phyloP scores from a whole-genome alignment of 2,113 vertebrate genomes.

The Burhinus bistriatus region DNA sequence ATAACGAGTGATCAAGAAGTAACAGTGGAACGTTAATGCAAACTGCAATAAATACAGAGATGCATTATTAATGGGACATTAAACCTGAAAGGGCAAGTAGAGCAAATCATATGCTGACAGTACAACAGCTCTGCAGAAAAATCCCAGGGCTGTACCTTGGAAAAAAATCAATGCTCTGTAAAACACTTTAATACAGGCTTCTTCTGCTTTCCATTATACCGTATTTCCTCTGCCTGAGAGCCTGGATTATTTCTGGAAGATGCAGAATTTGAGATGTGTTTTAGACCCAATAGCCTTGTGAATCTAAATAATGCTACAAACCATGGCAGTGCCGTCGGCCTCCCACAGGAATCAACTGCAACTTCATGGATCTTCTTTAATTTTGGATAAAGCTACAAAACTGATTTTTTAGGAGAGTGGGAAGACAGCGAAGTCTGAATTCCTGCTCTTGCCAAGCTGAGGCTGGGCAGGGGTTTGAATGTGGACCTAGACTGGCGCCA shows the following conservation, averaged over 20 bases:
- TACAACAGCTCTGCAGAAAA: not conserved
- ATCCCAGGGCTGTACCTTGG: not conserved
- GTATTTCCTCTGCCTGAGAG: not conserved
- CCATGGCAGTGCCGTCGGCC: not conserved
- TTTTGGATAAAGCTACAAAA: not conserved
- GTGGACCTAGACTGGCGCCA: not conserved
- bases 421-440: not conserved
- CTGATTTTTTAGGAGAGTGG: not conserved
- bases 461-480: not conserved
- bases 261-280: not conserved
- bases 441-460: not conserved
- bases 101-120: not conserved
- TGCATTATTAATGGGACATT: constrained; percentile 44
- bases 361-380: not conserved
- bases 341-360: fast-evolving
- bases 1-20: constrained; percentile 8
- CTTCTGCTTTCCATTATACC: not conserved
- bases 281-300: not conserved
- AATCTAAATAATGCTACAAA: not conserved
- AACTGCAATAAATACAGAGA: constrained; percentile 6
- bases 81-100: not conserved
- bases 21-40: not conserved
- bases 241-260: not conserved
- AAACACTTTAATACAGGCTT: not conserved
- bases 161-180: not conserved